A percentile compares a stretch with the other conserved stretches of the same genome.
These are phyloP conservation scores for Aphyosemion australe DNA, from an alignment of 2,113 vertebrate genomes.

Conservation along the genomic window DNA sequence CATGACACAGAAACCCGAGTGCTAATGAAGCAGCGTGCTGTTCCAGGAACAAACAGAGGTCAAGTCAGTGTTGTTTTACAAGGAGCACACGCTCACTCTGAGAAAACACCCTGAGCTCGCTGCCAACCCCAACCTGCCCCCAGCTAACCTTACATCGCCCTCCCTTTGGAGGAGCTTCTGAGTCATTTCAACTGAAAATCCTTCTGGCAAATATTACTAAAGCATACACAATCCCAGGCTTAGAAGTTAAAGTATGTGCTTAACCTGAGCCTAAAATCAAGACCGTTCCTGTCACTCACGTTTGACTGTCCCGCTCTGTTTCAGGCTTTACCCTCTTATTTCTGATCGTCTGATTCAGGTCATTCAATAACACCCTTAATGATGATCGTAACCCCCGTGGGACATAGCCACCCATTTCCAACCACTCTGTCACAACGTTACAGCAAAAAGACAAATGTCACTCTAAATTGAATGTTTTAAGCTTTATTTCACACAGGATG, in stretches of 20 bases:
- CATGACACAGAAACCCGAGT: slow-evolving; percentile 8
- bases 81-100: slow-evolving; percentile 4
- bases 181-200: slow-evolving; percentile 58
- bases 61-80: slow-evolving; percentile 23
- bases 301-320: slow-evolving; percentile 17
- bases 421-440: too few relatives aligned
- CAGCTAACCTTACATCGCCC: slow-evolving; percentile 36
- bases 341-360: slow-evolving; percentile 11
- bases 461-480: not conserved
- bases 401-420: slow-evolving; percentile 2
- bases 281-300: slow-evolving; percentile 34
- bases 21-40: slow-evolving; percentile 15
- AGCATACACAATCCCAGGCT: slow-evolving; percentile 68
- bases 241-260: slow-evolving; percentile 56
- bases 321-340: slow-evolving; percentile 14
- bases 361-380: slow-evolving; percentile 5
- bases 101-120: slow-evolving; percentile 34
- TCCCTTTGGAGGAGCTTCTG: slow-evolving; percentile 39
- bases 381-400: not conserved
- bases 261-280: slow-evolving; percentile 54
- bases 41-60: slow-evolving; percentile 31
- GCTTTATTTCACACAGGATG: too few relatives aligned
- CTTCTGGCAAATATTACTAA: slow-evolving; percentile 60
- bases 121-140: slow-evolving; percentile 10
- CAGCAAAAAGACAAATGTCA: not conserved